These are phyloP conservation scores for Holacanthella duospinosa DNA, from an alignment of 2,888 invertebrate species.

Conservation along the genomic window DNA sequence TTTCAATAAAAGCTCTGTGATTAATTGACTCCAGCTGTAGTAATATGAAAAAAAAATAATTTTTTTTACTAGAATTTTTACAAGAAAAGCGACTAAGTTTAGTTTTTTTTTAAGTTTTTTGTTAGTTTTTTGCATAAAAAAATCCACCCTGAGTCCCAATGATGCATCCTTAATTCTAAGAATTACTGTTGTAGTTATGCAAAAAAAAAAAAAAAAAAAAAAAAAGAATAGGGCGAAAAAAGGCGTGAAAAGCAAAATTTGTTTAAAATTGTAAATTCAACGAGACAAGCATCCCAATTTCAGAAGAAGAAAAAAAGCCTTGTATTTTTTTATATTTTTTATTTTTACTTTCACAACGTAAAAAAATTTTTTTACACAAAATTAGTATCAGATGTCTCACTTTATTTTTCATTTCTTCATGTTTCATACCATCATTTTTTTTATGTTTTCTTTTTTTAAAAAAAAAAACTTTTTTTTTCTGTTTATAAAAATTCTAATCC, in stretches of 20 bases:
- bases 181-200: too few species aligned
- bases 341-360: background rate
- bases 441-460: background rate
- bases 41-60: background rate
- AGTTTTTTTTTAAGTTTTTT: too few species aligned
- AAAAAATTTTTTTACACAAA: background rate
- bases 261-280: background rate
- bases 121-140: too few species aligned
- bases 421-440: background rate
- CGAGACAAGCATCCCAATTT: background rate
- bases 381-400: background rate
- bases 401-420: background rate
- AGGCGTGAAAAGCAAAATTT: too few species aligned
- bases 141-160: too few species aligned
- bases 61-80: background rate
- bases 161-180: background rate
- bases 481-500: too few species aligned
- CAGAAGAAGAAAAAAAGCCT: background rate
- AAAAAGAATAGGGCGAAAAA: too few species aligned
- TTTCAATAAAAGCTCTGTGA: background rate
- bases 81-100: too few species aligned
- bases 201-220: too few species aligned
- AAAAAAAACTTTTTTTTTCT: too few species aligned
- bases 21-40: background rate
- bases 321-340: background rate